These are phyloP conservation scores for Heliconius ismenius DNA, from an alignment of 2,888 invertebrate genomes.

Conservation along the genomic window DNA sequence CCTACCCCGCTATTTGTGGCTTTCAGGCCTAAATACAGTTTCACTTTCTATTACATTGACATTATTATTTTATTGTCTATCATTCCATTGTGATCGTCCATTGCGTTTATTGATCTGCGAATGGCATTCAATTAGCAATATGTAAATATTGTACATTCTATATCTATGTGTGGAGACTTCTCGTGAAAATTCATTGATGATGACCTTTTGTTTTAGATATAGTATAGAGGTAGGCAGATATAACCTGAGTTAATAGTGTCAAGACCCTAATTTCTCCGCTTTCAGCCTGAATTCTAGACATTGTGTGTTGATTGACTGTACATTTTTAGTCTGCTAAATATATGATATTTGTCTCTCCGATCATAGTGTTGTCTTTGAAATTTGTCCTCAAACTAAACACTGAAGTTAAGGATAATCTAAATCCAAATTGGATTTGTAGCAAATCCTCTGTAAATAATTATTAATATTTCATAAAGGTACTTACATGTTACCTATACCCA, in stretches of 20 bases:
- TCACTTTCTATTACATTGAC: slow-evolving; percentile 34
- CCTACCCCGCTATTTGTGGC: slow-evolving; percentile 47
- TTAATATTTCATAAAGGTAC: not conserved
- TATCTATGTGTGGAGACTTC: too few species aligned
- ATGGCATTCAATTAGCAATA: slow-evolving; percentile 6
- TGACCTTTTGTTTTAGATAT: not conserved
- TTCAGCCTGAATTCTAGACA: not conserved
- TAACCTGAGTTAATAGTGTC: too few species aligned
- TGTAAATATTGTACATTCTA: slow-evolving; percentile 11
- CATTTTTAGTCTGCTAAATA: not conserved
- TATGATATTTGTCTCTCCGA: not conserved
- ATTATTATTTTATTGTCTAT: slow-evolving; percentile 26
- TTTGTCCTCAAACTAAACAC: too few species aligned
- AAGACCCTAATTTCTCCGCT: not conserved
- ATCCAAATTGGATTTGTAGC: not conserved
- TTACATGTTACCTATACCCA: not conserved
- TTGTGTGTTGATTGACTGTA: not conserved
- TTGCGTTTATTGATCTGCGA: slow-evolving; percentile 1
- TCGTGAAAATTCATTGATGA: not conserved
- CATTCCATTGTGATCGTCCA: slow-evolving; percentile 17
- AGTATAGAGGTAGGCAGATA: too few species aligned
- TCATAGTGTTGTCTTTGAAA: too few species aligned
- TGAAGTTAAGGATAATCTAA: not conserved
- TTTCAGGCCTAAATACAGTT: slow-evolving; percentile 44
- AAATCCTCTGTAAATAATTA: not conserved